Evolutionary conservation across 2,888 invertebrate species (phyloP).

Genomic region (Aporophyla nigra): DNA sequence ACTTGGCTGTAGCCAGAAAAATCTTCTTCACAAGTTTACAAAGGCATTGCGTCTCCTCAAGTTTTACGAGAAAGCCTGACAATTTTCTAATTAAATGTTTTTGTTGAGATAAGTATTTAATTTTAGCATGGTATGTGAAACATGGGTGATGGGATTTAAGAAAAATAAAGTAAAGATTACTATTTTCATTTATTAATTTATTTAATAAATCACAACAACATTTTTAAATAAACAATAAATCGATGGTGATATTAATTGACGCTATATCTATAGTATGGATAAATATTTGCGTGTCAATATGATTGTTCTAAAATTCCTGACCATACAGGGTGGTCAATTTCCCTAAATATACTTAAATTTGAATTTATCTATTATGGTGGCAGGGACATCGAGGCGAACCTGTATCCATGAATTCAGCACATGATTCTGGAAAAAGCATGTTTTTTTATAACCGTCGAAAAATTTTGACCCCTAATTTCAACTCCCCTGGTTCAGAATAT

Average conservation of each 20-base stretch:
- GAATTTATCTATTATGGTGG: conserved; percentile 21
- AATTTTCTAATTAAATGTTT: conserved; percentile 9
- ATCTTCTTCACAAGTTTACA: neutral
- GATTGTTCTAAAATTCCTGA: conserved; percentile 17
- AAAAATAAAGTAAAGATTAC: conserved; percentile 22
- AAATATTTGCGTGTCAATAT: conserved; percentile 47
- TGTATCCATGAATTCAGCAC: too few relatives aligned
- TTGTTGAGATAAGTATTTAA: neutral
- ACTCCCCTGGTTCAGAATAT: too few relatives aligned
- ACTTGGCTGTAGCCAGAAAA: neutral
- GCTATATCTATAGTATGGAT: conserved; percentile 70
- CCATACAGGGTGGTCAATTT: conserved; percentile 13
- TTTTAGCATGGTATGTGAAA: too few relatives aligned
- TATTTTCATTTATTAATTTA: conserved; percentile 63
- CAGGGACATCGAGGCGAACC: too few relatives aligned
- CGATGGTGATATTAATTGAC: conserved; percentile 78
- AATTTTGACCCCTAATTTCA: too few relatives aligned
- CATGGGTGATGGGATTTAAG: neutral
- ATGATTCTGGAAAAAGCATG: too few relatives aligned
- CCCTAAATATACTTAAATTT: conserved; percentile 19
- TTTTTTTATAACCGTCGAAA: too few relatives aligned
- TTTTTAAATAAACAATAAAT: conserved; percentile 71
- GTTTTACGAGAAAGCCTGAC: neutral
- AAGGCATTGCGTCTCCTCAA: neutral
- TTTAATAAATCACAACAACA: conserved; percentile 78